Conservation (phyloP, 2,797 vertebrate species). For the Myotis myotis region DNA sequence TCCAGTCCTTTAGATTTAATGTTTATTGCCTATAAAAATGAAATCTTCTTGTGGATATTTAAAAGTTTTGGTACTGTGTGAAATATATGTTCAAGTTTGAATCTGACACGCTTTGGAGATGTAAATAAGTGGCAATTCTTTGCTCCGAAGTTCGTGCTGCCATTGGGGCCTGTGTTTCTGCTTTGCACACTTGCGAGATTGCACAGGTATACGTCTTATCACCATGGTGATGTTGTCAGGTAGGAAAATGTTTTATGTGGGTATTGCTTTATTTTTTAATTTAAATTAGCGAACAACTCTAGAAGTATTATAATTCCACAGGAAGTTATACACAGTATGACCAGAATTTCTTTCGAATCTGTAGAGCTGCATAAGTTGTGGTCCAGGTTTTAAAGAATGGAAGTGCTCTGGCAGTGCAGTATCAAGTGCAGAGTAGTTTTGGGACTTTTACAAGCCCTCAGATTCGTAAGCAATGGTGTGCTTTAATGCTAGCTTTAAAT, state of each 20-base stretch:
- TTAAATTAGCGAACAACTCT: neutral
- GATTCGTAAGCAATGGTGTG: neutral
- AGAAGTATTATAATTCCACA: neutral
- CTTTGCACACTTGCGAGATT: neutral
- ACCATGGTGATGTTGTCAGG: neutral
- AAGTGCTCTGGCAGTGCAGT: neutral
- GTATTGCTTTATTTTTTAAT: neutral
- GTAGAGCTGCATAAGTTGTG: neutral
- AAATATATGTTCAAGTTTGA: slow-evolving; percentile 83
- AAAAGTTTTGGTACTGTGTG: slow-evolving; percentile 86
- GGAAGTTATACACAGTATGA: neutral
- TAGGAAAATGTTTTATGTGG: neutral
- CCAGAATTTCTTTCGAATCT: slow-evolving; percentile 4
- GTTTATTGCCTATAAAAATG: slow-evolving; percentile 91
- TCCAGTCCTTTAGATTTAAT: slow-evolving; percentile 90
- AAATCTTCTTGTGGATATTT: slow-evolving; percentile 89
- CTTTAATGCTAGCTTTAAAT: neutral
- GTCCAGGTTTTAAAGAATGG: neutral
- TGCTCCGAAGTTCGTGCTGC: neutral
- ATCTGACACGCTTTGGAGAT: slow-evolving; percentile 79
- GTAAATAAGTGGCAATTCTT: slow-evolving; percentile 81
- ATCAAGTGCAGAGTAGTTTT: neutral
- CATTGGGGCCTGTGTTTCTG: neutral
- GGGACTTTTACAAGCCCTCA: neutral
- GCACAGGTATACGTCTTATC: neutral